Base-by-base conservation (phyloP, 2,888 invertebrate species). In the Linnaemya vulpina region DNA sequence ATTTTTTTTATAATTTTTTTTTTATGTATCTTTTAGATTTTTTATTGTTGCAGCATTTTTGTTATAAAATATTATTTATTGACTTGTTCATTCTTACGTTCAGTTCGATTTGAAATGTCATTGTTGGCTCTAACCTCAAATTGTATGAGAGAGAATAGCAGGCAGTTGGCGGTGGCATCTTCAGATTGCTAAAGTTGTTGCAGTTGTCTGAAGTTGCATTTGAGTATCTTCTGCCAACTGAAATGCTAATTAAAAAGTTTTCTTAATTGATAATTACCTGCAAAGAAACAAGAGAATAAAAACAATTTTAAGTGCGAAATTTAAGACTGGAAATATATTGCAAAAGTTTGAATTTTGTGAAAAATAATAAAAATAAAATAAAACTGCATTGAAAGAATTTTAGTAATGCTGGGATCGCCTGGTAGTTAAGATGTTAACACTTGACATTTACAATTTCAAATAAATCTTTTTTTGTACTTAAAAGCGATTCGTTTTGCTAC, bases 261-360 rank as follows among this genome's bases (percentile, higher is more conserved):
- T 55, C 2, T 35, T 70, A 13, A 62, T 22, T 71, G 46, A 74
- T 88, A 87, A 88, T 88, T 88, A 90, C 90, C 90, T 90, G 89
- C 15, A 90, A 89, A 83, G 87, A 90, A 83, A 88, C 20, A 87
- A 86, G 78, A 87, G 43, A 35, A 35, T 8, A 63, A 70, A 25
- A 15, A 40, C 1, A 40, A 11, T 0, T 30, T 30, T 40, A 11
- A 3, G 13, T 40, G 11, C 11, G 11, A 13, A 40, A 40, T 40
- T 40, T 40, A 38, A 38, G 1, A 40, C 1, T 11, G 1, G 3
- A 40, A 11, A 40, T 11, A 11, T 9, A 30, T 55, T 15, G 13
- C 5, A 13, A 55, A 22, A 22, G 4, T 25, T 9, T 17, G 2
- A 20, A 51, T 20, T n/a, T n/a, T n/a, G n/a, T n/a, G n/a, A n/a